Evolutionary conservation across 2,888 invertebrate species (phyloP).

Genomic region (Sarcophaga rosellei): DNA sequence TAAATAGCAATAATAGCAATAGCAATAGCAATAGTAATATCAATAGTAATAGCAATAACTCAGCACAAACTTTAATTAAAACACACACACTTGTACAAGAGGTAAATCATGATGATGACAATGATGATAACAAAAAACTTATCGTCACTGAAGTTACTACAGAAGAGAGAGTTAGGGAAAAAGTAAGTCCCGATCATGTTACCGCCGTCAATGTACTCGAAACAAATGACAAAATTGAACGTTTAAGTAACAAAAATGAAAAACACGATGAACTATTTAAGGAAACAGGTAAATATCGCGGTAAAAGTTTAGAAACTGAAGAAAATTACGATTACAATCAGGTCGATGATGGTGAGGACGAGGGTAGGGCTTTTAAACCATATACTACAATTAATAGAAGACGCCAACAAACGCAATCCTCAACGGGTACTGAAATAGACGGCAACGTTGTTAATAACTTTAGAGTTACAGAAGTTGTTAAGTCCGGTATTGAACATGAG

Average conservation of each 20-base stretch:
- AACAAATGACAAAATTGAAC: conserved; percentile 29
- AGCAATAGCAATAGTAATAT: background rate
- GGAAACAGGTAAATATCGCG: conserved; percentile 71
- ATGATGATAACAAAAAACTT: conserved; percentile 26
- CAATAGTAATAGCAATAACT: conserved; percentile 70
- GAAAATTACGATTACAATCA: conserved; percentile 10
- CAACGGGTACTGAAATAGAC: background rate
- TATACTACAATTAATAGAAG: conserved; percentile 38
- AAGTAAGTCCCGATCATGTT: conserved; percentile 9
- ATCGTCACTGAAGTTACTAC: conserved; percentile 1
- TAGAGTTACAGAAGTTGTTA: background rate
- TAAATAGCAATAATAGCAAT: conserved; percentile 70
- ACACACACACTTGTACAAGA: conserved; percentile 30
- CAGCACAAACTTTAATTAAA: conserved; percentile 28
- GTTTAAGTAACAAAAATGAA: conserved; percentile 66
- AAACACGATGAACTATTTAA: conserved; percentile 63
- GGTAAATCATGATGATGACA: conserved; percentile 35
- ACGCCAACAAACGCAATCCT: background rate
- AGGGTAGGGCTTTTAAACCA: conserved; percentile 23
- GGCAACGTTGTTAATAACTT: background rate
- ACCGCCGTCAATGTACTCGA: conserved; percentile 19
- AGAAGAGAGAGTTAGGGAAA: conserved; percentile 34
- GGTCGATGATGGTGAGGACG: background rate
- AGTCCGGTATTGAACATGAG: background rate
- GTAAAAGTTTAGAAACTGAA: conserved; percentile 71